Evolutionary conservation across 2,797 vertebrate species (phyloP), one percentile per base, ranked within the genome.

Genomic region (Leptoclinus maculatus): DNA sequence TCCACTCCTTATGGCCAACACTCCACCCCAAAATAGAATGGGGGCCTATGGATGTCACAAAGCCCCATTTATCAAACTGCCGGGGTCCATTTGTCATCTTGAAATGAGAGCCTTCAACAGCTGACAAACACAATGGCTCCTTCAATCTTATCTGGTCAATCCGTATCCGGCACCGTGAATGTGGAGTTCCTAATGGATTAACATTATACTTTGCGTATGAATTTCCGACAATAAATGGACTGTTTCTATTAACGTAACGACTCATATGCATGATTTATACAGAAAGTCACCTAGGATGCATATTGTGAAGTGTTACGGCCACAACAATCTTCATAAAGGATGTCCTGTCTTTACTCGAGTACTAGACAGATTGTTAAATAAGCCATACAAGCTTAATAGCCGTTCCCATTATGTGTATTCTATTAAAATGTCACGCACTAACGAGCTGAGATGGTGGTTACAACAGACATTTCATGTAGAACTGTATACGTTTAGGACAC

Each of bases 61-160:
- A 90, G 79, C 84, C 92, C 92, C 96, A 96, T 96, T 95, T 95
- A 96, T 96, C 96, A 96, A 95, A 95, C 92, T 93, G 94, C 89
- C 77, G 69, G 85, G 80, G 86, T 85, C 93, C 93, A 95, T 96
- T 96, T 96, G 94, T 96, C 96, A 95, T 95, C 92, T 93, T 94
- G 93, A 95, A 95, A 94, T 90, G 95, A 96, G 93, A 88, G 91
- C 92, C 94, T 95, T 96, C 93, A 95, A 89, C 89, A 94, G 93
- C 92, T 93, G 94, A 91, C 94, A 91, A 91, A 94, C 83, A 95
- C 94, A 96, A 95, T 95, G 93, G 93, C 89, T 91, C 92, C 94
- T 95, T 96, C 95, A 95, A 95, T 95, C 95, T 95, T 91, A 92
- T 94, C 94, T 92, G 91, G 78, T 27, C 87, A 82, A 76, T 91